Evolutionary conservation across 1,140 invertebrate species (phyloP), one percentile per base, ranked within the genome.

Genomic region (Drepana arcuata): DNA sequence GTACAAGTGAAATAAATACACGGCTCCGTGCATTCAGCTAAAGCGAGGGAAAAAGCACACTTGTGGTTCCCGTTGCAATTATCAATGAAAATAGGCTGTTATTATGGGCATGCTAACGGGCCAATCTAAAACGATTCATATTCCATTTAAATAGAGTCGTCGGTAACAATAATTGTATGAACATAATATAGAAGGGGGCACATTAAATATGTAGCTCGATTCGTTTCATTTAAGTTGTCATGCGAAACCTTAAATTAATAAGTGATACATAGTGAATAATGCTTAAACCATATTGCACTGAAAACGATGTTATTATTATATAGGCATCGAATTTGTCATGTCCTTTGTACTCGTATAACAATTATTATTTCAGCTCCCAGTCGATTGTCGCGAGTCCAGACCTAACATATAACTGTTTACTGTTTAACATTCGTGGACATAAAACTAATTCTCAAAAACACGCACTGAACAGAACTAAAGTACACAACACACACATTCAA

Each of bases 61-160:
- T 48, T 52, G 53, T 21, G 32, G 38, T 45, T 37, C 36, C 39
- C 50, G 38, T 37, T 45, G 54, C 54, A 57, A 57, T 57, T 52
- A 57, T 52, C 45, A 37, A 45, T 44, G 43, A 37, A 55, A 55
- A 50, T 46, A 44, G 38, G 21, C 24, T 14, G 26, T 30, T 39
- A 27, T 24, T 33, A 31, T 11, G n/a, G 27, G n/a, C 21, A 31
- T 7, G 32, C 24, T 30, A 15, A 10, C 13, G 9, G 10, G 6
- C 29, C 21, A 38, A 18, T 7, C 15, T 1, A 47, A 48, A 25
- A n/a, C 29, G 7, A 32, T 48, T 39, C 26, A 34, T 46, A 43
- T 30, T 9, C 4, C 32, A 2, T 11, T 0, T 6, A 10, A 0
- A 9, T 16, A 29, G 2, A 14, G 16, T 24, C 23, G 11, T 6